phyloP scores from a whole-genome alignment of 2,797 vertebrate species.

The Muscicapa comitata region DNA sequence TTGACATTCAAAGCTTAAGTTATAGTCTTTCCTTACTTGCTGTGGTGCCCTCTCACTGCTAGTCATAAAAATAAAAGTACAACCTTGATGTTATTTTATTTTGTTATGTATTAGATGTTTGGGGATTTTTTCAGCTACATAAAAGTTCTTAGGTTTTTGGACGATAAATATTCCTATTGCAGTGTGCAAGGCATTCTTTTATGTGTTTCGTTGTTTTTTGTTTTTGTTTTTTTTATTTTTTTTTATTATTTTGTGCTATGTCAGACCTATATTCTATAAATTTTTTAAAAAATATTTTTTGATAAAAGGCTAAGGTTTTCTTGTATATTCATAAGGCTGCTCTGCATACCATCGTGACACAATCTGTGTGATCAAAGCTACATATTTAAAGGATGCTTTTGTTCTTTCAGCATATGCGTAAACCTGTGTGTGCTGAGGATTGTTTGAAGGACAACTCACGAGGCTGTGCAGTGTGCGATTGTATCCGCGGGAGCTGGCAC shows the following conservation, averaged over 20 bases:
- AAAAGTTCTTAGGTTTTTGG: background rate
- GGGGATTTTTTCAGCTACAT: background rate
- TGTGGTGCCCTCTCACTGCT: background rate
- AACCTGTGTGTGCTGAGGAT: background rate
- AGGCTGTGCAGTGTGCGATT: background rate
- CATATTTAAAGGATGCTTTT: background rate
- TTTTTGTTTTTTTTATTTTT: no score
- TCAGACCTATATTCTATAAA: background rate
- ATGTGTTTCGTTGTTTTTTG: background rate
- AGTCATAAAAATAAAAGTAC: background rate
- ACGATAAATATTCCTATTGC: background rate
- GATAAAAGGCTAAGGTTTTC: background rate
- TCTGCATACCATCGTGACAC: background rate
- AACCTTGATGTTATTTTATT: background rate
- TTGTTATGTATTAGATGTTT: background rate
- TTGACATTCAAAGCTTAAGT: background rate
- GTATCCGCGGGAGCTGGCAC: background rate
- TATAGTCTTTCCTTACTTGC: background rate
- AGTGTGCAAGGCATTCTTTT: background rate
- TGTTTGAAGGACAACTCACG: background rate
- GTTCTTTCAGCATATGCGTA: background rate
- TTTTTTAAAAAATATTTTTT: background rate
- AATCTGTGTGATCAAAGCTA: conserved; percentile 6
- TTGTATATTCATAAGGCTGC: background rate
- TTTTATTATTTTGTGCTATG: background rate